phyloP scores from a whole-genome alignment of 1,140 invertebrate species.

The Pseudomyrmex concolor region DNA sequence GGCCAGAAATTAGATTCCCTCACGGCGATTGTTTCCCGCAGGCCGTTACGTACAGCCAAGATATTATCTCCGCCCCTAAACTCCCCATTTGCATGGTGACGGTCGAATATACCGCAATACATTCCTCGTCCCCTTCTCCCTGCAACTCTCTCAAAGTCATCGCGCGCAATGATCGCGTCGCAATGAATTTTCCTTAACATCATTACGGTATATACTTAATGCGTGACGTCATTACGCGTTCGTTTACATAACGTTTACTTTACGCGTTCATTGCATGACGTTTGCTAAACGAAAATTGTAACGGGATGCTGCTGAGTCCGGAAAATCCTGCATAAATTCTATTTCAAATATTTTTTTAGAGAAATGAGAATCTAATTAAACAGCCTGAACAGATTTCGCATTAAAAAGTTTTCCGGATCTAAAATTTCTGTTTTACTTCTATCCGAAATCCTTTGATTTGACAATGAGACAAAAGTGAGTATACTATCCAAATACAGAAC shows the following conservation, averaged over 20 bases:
- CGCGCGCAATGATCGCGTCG: slow-evolving; percentile 2
- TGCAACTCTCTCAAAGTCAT: slow-evolving; percentile 1
- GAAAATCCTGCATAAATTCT: not conserved
- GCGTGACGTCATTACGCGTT: not conserved
- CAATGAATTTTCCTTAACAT: slow-evolving; percentile 23
- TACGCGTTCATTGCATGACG: not conserved
- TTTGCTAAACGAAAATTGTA: not conserved
- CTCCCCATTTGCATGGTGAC: slow-evolving; percentile 25
- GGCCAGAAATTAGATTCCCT: slow-evolving; percentile 62
- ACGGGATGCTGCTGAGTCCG: not conserved
- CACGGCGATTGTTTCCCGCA: slow-evolving; percentile 61
- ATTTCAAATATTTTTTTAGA: too few relatives aligned
- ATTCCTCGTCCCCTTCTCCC: not conserved
- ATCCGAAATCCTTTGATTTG: too few relatives aligned
- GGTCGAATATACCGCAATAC: slow-evolving; percentile 38
- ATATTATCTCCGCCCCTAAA: slow-evolving; percentile 51
- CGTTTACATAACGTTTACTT: not conserved
- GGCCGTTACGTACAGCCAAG: slow-evolving; percentile 47
- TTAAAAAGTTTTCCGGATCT: too few relatives aligned
- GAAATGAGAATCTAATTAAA: too few relatives aligned
- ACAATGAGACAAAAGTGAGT: too few relatives aligned
- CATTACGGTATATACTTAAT: not conserved
- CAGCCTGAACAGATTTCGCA: too few relatives aligned
- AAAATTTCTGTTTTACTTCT: too few relatives aligned
- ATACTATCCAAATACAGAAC: too few relatives aligned